phyloP scores from a whole-genome alignment of 1,140 invertebrate species.

The Scaptodrosophila lebanonensis region DNA sequence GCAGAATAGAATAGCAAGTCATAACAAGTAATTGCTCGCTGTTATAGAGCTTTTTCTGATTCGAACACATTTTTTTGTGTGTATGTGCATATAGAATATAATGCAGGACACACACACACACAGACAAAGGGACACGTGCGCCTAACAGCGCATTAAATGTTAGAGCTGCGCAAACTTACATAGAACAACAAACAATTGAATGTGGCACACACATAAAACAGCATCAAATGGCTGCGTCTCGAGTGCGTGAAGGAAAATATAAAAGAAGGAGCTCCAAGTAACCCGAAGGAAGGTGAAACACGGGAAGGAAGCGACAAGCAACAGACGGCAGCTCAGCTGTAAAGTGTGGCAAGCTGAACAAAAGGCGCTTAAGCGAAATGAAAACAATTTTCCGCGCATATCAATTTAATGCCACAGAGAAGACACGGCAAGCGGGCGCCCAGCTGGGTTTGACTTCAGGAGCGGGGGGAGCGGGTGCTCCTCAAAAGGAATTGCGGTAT shows the following conservation, averaged over 20 bases:
- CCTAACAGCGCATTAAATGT: conserved; percentile 29
- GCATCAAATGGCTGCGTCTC: conserved; percentile 21
- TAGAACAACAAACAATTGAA: conserved; percentile 40
- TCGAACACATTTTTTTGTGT: too few relatives aligned
- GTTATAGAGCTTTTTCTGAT: too few relatives aligned
- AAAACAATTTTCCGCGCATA: conserved; percentile 44
- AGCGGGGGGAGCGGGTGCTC: too few relatives aligned
- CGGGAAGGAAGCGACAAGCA: too few relatives aligned
- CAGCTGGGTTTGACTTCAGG: conserved; percentile 7
- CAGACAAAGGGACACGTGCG: too few relatives aligned
- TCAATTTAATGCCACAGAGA: conserved; percentile 44
- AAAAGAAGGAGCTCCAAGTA: conserved; percentile 6
- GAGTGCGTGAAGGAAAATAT: conserved; percentile 19
- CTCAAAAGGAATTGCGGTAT: conserved; percentile 15
- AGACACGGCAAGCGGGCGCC: conserved; percentile 2
- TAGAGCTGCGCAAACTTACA: neutral
- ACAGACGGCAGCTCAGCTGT: conserved; percentile 1
- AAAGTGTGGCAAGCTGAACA: conserved; percentile 26
- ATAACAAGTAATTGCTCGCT: too few relatives aligned
- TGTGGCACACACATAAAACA: conserved; percentile 17
- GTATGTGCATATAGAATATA: too few relatives aligned
- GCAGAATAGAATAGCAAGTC: too few relatives aligned
- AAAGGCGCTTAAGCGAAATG: conserved; percentile 35
- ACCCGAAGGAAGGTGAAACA: too few relatives aligned
- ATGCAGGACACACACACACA: too few relatives aligned